Base-by-base conservation (phyloP, 2,113 vertebrate genomes). In the Perca fluviatilis region DNA sequence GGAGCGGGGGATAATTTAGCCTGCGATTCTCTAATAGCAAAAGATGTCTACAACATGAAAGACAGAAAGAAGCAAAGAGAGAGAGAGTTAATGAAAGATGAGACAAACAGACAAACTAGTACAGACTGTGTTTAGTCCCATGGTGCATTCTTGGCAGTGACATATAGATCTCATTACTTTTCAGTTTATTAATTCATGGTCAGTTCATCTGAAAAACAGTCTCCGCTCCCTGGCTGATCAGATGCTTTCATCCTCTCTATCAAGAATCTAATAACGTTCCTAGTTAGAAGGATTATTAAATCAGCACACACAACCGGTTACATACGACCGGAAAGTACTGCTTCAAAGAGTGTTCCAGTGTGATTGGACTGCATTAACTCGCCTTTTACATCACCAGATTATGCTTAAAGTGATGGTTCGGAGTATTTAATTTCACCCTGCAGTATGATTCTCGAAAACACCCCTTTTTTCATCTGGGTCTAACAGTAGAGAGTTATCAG, bases 151-250 rank as follows among this genome's bases (percentile, higher is more conserved):
- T 53, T 84, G 73, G 60, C 77, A 89, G 69, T 75, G 70, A 66
- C 65, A 49, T 58, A 70, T 71, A 72, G 49, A 64, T 49, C 16
- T 78, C 53, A 80, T 80, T 63, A 72, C 19, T 66, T 62, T 50
- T 8, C 53, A 58, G 21, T 65, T 64, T 77, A 73, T 77, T 77
- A 77, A 83, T 80, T 77, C 36, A 83, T 46, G 67, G 63, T 49
- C 30, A 77, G 56, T 60, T 83, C 53, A n/a, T 73, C 60, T 18
- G 9, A 23, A 27, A 27, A 73, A 2, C 10, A 1, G 67, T 77
- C 36, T 30, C 58, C 53, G 47, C 36, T 62, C 64, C 21, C 23
- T n/a, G 25, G 57, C 50, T 49, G 76, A 64, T 79, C 36, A 49
- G 33, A 65, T 19, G 27, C 47, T 73, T 72, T 72, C 50, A 73